Evolutionary conservation across 2,113 vertebrate genomes (phyloP).

Genomic region (Semnornis frantzii): DNA sequence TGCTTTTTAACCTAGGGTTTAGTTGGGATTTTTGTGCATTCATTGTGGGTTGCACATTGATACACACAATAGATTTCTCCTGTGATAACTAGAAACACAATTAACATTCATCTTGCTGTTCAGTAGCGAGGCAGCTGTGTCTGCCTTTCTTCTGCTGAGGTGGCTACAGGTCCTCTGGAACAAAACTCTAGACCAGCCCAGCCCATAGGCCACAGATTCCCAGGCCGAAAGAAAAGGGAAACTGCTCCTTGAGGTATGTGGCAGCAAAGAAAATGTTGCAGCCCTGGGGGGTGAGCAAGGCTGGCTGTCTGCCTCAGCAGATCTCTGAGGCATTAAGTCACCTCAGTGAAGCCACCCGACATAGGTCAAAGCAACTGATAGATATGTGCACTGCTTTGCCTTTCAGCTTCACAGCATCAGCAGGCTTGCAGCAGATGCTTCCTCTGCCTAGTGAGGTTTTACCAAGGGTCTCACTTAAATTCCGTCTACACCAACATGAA

Average conservation of each 20-base stretch:
- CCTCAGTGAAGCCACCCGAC: neutral
- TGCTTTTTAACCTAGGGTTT: neutral
- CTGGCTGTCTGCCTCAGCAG: neutral
- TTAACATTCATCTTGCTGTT: neutral
- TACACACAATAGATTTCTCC: neutral
- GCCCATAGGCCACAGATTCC: neutral
- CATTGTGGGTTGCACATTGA: neutral
- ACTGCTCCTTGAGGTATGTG: neutral
- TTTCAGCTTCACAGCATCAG: rapidly evolving
- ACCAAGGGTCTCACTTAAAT: neutral
- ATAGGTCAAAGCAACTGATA: neutral
- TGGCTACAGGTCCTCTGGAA: neutral
- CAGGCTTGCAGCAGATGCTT: neutral
- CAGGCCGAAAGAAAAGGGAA: neutral
- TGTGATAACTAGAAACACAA: neutral
- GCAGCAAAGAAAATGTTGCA: neutral
- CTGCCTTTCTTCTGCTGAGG: neutral
- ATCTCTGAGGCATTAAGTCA: neutral
- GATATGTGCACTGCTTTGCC: neutral
- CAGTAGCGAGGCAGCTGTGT: neutral
- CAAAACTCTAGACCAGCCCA: neutral
- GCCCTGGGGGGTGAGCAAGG: neutral
- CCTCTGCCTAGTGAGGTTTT: neutral
- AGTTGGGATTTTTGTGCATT: neutral
- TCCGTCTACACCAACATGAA: neutral